phyloP scores from a whole-genome alignment of 2,888 invertebrate genomes.

The Carabus problematicus region DNA sequence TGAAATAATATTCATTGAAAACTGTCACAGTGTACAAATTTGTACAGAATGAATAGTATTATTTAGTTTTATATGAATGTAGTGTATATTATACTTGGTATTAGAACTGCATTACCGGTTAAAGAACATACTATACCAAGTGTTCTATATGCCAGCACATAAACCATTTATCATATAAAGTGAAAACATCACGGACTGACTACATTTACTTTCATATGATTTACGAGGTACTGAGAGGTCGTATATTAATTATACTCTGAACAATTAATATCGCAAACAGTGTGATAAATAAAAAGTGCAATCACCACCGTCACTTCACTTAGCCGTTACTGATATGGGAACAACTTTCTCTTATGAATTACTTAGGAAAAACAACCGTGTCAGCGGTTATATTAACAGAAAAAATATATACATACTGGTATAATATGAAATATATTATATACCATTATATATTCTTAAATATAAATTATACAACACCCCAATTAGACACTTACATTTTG shows the following conservation, averaged over 20 bases:
- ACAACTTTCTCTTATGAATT: background rate
- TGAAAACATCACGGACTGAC: background rate
- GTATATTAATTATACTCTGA: background rate
- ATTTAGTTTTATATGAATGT: too few species aligned
- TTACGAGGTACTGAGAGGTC: background rate
- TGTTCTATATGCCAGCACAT: background rate
- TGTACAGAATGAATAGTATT: too few species aligned
- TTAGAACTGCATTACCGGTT: too few species aligned
- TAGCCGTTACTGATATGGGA: too few species aligned
- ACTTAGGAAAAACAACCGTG: background rate
- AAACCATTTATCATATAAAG: slow-evolving; percentile 1
- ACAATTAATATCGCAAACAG: slow-evolving; percentile 2
- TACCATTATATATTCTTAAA: too few species aligned
- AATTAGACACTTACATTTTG: too few species aligned
- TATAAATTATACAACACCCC: too few species aligned
- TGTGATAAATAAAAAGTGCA: background rate
- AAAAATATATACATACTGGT: background rate
- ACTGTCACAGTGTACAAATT: too few species aligned
- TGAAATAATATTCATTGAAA: too few species aligned
- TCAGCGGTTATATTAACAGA: background rate
- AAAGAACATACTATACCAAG: background rate
- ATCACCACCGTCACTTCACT: too few species aligned
- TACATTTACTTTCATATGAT: background rate
- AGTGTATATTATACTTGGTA: too few species aligned
- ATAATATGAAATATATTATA: too few species aligned